Evolutionary conservation across 2,113 vertebrate species (phyloP), one percentile per base, ranked within the genome.

Genomic region (Pseudolaguvia tuberculata): DNA sequence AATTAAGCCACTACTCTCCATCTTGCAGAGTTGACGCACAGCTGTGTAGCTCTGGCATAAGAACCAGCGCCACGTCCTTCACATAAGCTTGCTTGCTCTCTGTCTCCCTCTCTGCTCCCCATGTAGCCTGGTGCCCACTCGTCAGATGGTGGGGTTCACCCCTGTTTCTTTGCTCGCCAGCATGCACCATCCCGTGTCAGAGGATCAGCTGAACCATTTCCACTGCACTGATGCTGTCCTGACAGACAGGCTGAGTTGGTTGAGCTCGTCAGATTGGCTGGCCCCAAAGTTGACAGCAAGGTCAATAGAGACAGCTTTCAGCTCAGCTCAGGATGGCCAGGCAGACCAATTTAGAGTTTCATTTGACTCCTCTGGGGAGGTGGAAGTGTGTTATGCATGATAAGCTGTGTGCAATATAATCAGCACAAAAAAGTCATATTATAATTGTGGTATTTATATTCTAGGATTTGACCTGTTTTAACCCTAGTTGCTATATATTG

Each of bases 121-220:
- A 21, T 77, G 77, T 72, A 76, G 81, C 88, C 86, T 85, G 56
- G 79, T 86, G 88, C 61, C 78, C 88, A 81, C 87, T 86, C 84
- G 84, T 89, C 90, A 93, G 86, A 78, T 88, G 84, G 85, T 83
- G 77, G 87, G 88, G 85, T 86, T 90, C 85, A 87, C 80, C 84
- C 79, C 87, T 83, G 81, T 80, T 85, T 88, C 87, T 86, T 87
- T 84, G 82, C 86, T 86, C 86, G 84, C 83, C 71, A 86, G 80
- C 76, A 84, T 88, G 79, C 81, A 70, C 79, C 42, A 75, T 82
- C 83, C 84, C 71, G 84, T 81, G 88, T 90, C 87, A 91, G 89
- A 82, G 88, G 92, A 91, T 84, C 86, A 88, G 88, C 82, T 84
- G 88, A 92, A 92, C 83, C 76, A 82, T 85, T 88, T 91, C 86